phyloP scores from a whole-genome alignment of 2,888 invertebrate genomes.

The Lasioglossum marginatum region DNA sequence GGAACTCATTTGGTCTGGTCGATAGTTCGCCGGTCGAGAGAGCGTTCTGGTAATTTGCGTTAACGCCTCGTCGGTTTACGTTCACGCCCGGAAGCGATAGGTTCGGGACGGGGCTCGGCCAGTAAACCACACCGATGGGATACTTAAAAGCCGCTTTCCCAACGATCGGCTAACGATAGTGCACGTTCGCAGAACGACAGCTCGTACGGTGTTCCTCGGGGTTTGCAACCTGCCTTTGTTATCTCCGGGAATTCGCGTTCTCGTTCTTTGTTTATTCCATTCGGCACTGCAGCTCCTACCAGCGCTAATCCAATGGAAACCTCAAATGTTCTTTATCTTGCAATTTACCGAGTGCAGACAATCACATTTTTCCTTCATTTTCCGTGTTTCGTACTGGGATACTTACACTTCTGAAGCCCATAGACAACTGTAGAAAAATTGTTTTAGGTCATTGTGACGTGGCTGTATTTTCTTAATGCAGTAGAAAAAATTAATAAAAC shows the following conservation, averaged over 20 bases:
- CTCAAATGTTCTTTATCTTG: neutral
- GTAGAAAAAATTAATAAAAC: too few relatives aligned
- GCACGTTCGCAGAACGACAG: slow-evolving; percentile 23
- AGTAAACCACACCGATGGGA: slow-evolving; percentile 38
- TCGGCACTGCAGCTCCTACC: neutral
- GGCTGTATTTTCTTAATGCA: too few relatives aligned
- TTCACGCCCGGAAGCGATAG: slow-evolving; percentile 25
- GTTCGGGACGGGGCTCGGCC: slow-evolving; percentile 16
- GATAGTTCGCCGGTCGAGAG: slow-evolving; percentile 26
- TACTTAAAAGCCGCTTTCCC: slow-evolving; percentile 49
- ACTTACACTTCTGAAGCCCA: neutral
- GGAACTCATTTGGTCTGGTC: slow-evolving; percentile 22
- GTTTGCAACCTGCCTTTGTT: slow-evolving; percentile 11
- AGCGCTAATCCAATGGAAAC: neutral
- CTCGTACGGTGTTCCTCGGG: neutral
- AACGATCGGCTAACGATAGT: slow-evolving; percentile 43
- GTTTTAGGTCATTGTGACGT: neutral
- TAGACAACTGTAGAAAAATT: neutral
- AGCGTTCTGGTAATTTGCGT: slow-evolving; percentile 60
- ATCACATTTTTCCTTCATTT: neutral
- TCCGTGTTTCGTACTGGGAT: neutral
- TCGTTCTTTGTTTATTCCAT: neutral
- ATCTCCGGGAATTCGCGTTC: neutral
- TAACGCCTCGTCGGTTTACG: slow-evolving; percentile 59
- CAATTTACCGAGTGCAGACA: neutral